These are phyloP conservation scores for Ceriagrion tenellum DNA, from an alignment of 2,888 invertebrate genomes.

Conservation along the genomic window DNA sequence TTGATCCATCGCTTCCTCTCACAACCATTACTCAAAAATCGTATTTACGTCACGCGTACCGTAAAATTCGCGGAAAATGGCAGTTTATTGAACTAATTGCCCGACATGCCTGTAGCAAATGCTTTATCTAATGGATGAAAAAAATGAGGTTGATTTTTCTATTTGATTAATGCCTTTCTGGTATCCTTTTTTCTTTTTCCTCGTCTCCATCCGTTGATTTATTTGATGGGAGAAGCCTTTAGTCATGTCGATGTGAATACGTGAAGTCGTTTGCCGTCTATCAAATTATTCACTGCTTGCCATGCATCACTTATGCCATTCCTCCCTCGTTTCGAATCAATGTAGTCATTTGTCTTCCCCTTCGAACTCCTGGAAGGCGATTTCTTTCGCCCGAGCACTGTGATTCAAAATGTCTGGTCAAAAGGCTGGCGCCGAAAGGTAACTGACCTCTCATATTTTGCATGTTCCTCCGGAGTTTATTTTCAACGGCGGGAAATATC, in stretches of 20 bases:
- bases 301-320: constrained; percentile 12
- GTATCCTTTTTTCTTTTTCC: not conserved
- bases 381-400: not conserved
- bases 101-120: too few relatives aligned
- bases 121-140: not conserved
- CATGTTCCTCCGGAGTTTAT: not conserved
- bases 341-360: not conserved
- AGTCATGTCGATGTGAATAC: not conserved
- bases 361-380: not conserved
- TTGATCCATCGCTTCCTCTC: too few relatives aligned
- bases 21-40: too few relatives aligned
- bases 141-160: not conserved
- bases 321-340: not conserved
- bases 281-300: not conserved
- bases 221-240: not conserved
- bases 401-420: not conserved
- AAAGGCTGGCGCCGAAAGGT: not conserved
- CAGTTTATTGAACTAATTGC: too few relatives aligned
- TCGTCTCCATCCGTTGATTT: not conserved
- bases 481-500: not conserved
- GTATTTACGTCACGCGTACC: too few relatives aligned
- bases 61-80: too few relatives aligned
- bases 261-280: not conserved
- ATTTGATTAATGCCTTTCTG: not conserved
- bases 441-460: not conserved